Base-by-base conservation (phyloP, 2,888 invertebrate species). In the Diploptera punctata region DNA sequence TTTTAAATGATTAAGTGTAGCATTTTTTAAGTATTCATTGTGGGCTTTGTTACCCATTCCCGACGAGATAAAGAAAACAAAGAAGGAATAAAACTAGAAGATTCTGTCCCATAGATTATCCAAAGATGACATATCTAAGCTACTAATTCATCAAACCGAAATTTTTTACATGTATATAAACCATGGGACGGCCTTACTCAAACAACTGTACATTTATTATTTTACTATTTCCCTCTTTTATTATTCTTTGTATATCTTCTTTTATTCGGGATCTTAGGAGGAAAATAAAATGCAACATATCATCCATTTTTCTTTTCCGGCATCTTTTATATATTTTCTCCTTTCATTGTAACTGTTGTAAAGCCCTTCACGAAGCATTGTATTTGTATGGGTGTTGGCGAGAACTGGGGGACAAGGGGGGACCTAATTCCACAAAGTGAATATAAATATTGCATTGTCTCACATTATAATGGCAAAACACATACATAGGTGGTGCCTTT, bases 361-460 rank as follows among this genome's bases (percentile, higher is more conserved):
- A 29, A 57, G 52, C 52, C 54, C 54, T 18, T 57, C 29, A 26
- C 26, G n/a, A n/a, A 43, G 43, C 43, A 62, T 65, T 65, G 47
- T 65, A 65, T 65, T n/a, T 65, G 65, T 47, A 38, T n/a, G 62
- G 62, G 44, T 38, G 62, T 62, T 18, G 44, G 65, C 21, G n/a
- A 43, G 57, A 29, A 29, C 3, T n/a, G 65, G 44, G 65, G 47
- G 10, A 44, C 7, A 26, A 29, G 47, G 44, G n/a, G 26, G 60
- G 65, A 65, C 67, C 72, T 72, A 72, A 72, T 72, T 72, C 72
- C 68, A 68, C 44, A 61, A 72, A 72, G 72, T 68, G 72, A 72
- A 72, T 68, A 72, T 72, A 72, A 72, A 72, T 68, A 72, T 72
- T 68, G 60, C 65, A 65, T 65, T 65, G 65, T 65, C 65, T 65